phyloP scores from a whole-genome alignment of 2,888 invertebrate genomes.

The Netelia melanura region DNA sequence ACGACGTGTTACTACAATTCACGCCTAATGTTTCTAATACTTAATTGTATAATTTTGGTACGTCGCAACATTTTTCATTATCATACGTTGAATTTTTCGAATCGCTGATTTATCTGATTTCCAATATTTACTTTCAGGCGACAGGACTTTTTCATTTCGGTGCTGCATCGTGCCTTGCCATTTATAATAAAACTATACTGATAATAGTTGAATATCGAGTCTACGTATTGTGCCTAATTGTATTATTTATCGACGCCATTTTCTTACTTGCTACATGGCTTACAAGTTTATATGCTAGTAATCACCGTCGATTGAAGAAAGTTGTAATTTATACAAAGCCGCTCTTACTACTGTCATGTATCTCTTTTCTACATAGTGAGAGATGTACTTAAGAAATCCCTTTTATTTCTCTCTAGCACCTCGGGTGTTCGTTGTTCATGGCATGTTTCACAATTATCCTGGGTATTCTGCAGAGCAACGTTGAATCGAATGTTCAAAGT shows the following conservation, averaged over 20 bases:
- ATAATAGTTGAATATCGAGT: slow-evolving; percentile 61
- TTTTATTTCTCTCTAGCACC: slow-evolving; percentile 8
- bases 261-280: slow-evolving; percentile 56
- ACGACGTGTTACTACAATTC: slow-evolving; percentile 63
- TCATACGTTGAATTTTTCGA: not conserved
- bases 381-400: slow-evolving; percentile 4
- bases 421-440: slow-evolving; percentile 57
- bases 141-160: slow-evolving; percentile 66
- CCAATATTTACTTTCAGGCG: slow-evolving; percentile 39
- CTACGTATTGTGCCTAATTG: slow-evolving; percentile 48
- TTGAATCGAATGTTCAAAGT: slow-evolving; percentile 56
- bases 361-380: not conserved
- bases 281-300: slow-evolving; percentile 57
- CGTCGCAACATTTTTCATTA: not conserved
- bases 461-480: slow-evolving; percentile 63
- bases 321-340: slow-evolving; percentile 7
- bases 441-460: slow-evolving; percentile 61
- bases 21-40: slow-evolving; percentile 65
- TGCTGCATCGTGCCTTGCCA: slow-evolving; percentile 57
- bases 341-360: not conserved
- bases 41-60: slow-evolving; percentile 70
- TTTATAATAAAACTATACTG: slow-evolving; percentile 59
- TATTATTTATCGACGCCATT: slow-evolving; percentile 57
- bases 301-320: slow-evolving; percentile 38
- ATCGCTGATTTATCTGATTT: not conserved